Percentiles rank a stretch among this genome's conserved stretches.
Evolutionary conservation across 2,797 vertebrate genomes (phyloP).

Genomic region (Eidolon dupreanum): DNA sequence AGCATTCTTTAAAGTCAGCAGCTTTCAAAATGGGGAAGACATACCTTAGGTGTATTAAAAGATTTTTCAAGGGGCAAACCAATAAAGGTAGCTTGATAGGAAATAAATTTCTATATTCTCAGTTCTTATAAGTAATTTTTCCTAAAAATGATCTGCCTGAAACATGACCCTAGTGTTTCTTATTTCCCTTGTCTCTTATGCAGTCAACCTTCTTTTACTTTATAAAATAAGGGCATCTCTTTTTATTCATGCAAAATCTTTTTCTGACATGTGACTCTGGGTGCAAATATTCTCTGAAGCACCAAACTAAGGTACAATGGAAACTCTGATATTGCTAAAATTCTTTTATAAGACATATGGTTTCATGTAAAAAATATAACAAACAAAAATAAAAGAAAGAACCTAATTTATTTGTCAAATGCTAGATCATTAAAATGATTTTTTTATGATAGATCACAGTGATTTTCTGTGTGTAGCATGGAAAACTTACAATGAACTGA

Average conservation of each 20-base stretch:
- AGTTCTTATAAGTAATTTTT: neutral
- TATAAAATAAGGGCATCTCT: neutral
- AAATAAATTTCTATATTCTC: neutral
- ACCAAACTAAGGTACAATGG: neutral
- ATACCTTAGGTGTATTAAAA: neutral
- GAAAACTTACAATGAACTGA: neutral
- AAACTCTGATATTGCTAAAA: neutral
- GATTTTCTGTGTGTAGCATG: neutral
- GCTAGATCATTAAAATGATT: neutral
- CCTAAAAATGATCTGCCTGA: neutral
- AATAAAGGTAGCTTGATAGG: neutral
- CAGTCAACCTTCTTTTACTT: neutral
- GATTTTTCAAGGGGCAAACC: neutral
- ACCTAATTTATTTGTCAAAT: neutral
- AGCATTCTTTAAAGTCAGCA: neutral
- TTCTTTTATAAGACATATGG: neutral
- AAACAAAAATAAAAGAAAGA: neutral
- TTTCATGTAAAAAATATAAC: neutral
- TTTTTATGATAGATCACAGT: neutral
- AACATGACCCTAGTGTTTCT: neutral
- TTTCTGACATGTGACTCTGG: neutral
- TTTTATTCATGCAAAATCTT: neutral
- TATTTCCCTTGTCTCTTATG: neutral
- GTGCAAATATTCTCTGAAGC: neutral
- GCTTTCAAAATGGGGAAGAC: neutral